These are phyloP conservation scores for Leucophora obtusa DNA, from an alignment of 2,888 invertebrate genomes.

Conservation along the genomic window DNA sequence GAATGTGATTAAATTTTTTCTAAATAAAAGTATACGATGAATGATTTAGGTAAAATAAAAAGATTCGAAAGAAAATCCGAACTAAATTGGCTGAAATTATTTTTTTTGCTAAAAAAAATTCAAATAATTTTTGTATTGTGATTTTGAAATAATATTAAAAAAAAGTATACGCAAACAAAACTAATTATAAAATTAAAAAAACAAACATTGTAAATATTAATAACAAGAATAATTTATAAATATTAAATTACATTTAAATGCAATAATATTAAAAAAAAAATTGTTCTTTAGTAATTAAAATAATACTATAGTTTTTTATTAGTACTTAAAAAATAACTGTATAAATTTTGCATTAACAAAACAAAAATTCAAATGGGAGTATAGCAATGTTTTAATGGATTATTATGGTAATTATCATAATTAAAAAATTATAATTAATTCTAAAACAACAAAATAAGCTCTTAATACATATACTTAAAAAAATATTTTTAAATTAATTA, in stretches of 20 bases:
- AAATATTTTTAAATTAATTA: conserved; percentile 59
- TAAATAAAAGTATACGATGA: background rate
- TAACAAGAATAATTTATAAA: conserved; percentile 16
- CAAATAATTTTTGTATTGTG: conserved; percentile 31
- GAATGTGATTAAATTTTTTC: conserved; percentile 39
- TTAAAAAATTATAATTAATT: conserved; percentile 20
- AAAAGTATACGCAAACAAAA: background rate
- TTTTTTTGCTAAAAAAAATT: conserved; percentile 23
- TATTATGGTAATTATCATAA: conserved; percentile 10
- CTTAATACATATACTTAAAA: conserved; percentile 32
- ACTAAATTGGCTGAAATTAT: background rate
- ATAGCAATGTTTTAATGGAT: conserved; percentile 53
- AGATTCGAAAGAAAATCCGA: background rate
- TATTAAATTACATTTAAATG: conserved; percentile 20
- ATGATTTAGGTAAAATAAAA: conserved; percentile 13
- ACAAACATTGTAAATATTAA: background rate
- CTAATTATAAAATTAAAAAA: background rate
- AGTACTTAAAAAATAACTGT: conserved; percentile 36
- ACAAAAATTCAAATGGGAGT: conserved; percentile 18
- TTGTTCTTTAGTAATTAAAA: conserved; percentile 40
- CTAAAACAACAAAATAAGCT: conserved; percentile 27
- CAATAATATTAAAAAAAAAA: conserved; percentile 33
- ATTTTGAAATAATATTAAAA: conserved; percentile 27
- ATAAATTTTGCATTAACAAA: conserved; percentile 29
- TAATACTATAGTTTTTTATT: conserved; percentile 39